These are phyloP conservation scores for Perca fluviatilis DNA, from an alignment of 2,113 vertebrate genomes.

Conservation along the genomic window DNA sequence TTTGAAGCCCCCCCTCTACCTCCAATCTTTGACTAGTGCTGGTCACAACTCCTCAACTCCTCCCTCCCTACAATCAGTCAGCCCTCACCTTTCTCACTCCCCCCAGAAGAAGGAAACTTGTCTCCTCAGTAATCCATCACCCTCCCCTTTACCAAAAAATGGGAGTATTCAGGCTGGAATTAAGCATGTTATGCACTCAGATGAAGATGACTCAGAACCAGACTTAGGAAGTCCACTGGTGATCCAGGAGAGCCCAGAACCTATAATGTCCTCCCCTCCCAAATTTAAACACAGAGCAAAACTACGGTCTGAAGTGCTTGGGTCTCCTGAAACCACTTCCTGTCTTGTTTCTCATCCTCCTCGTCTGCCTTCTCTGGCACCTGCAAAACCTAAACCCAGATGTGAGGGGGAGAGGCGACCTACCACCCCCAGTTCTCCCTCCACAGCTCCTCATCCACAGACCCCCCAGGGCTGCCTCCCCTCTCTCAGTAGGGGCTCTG, in stretches of 20 bases:
- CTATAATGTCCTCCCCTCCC: conserved; percentile 63
- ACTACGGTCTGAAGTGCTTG: conserved; percentile 42
- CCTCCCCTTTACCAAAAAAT: conserved; percentile 63
- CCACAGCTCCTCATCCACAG: conserved; percentile 15
- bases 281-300: conserved; percentile 69
- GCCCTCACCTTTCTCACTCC: conserved; percentile 36
- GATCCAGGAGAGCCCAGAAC: conserved; percentile 86
- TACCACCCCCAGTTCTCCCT: conserved; percentile 16
- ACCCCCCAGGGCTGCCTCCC: conserved; percentile 17
- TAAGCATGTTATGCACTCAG: conserved; percentile 60
- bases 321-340: conserved; percentile 47
- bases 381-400: conserved; percentile 48
- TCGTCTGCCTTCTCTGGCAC: conserved; percentile 18
- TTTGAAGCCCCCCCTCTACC: conserved; percentile 64
- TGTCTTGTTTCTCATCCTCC: conserved; percentile 28
- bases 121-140: conserved; percentile 9
- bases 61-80: conserved; percentile 34
- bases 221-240: conserved; percentile 84
- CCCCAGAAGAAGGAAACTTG: conserved; percentile 51
- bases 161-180: conserved; percentile 37
- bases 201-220: conserved; percentile 84
- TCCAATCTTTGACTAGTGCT: conserved; percentile 23
- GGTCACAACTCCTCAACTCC: conserved; percentile 6
- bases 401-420: conserved; percentile 17
- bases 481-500: conserved; percentile 27